Evolutionary conservation across 2,797 vertebrate species (phyloP).

Genomic region (Centroberyx gerrardi): DNA sequence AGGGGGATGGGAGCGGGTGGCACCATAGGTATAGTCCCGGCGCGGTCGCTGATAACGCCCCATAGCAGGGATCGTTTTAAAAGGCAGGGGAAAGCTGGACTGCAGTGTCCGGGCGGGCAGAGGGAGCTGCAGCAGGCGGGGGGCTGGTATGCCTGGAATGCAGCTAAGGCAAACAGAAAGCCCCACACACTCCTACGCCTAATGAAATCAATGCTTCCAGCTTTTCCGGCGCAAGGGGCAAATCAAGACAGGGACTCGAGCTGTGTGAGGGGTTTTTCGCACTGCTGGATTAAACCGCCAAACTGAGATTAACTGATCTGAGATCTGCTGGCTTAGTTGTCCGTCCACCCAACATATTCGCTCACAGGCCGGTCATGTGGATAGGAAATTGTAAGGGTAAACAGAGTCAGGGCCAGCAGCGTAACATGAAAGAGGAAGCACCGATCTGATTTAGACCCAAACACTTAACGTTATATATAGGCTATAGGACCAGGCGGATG

Average conservation of each 20-base stretch:
- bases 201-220: constrained; percentile 84
- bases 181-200: constrained; percentile 79
- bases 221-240: constrained; percentile 73
- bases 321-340: constrained; percentile 23
- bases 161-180: constrained; percentile 86
- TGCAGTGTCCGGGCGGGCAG: constrained; percentile 41
- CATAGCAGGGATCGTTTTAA: constrained; percentile 47
- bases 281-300: constrained; percentile 1
- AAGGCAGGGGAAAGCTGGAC: constrained; percentile 21
- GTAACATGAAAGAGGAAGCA: constrained; percentile 33
- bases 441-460: constrained; percentile 50
- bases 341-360: constrained; percentile 33
- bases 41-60: constrained; percentile 63
- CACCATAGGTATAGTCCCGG: background rate
- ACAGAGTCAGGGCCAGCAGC: constrained; percentile 41
- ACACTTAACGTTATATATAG: background rate
- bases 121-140: constrained; percentile 64
- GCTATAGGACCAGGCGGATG: background rate
- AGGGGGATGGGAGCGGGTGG: background rate
- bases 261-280: constrained; percentile 26
- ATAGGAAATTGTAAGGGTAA: constrained; percentile 49
- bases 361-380: constrained; percentile 42
- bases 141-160: constrained; percentile 86
- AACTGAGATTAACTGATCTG: background rate
- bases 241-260: constrained; percentile 63